Evolutionary conservation across 2,113 vertebrate species (phyloP).

Genomic region (Echinops telfairi): DNA sequence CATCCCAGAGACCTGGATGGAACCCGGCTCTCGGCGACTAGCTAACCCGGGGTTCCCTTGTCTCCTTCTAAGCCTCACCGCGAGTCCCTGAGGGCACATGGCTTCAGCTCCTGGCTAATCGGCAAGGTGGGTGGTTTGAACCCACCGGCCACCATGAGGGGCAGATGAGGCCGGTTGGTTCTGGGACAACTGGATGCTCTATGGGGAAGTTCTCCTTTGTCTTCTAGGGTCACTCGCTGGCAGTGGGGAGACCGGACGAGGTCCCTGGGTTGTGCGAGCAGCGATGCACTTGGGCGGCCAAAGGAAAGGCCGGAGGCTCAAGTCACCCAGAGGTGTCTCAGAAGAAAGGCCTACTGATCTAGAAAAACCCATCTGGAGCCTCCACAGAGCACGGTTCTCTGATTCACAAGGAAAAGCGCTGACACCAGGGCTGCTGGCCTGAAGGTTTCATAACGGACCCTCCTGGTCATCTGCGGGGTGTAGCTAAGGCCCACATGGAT

Average conservation of each 20-base stretch:
- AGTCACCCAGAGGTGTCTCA: neutral
- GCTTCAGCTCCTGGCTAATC: neutral
- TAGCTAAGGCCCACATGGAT: neutral
- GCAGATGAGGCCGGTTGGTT: neutral
- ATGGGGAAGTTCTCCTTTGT: neutral
- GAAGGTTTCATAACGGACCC: neutral
- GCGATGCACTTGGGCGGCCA: neutral
- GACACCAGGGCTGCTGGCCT: neutral
- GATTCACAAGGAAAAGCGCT: neutral
- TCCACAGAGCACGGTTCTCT: neutral
- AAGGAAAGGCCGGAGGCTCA: neutral
- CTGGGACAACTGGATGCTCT: neutral
- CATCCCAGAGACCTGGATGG: neutral
- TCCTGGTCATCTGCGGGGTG: neutral
- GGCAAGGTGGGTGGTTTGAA: neutral
- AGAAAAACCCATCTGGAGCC: neutral
- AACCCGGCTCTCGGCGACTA: neutral
- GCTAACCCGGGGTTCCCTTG: neutral
- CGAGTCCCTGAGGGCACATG: neutral
- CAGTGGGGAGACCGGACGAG: neutral
- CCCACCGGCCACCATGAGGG: neutral
- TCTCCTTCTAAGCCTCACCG: accelerated
- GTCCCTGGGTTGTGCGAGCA: neutral
- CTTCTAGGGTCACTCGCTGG: neutral
- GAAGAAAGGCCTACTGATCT: neutral